Evolutionary conservation across 2,113 vertebrate genomes (phyloP), one percentile per base, ranked within the genome.

Genomic region (Abramis brama): DNA sequence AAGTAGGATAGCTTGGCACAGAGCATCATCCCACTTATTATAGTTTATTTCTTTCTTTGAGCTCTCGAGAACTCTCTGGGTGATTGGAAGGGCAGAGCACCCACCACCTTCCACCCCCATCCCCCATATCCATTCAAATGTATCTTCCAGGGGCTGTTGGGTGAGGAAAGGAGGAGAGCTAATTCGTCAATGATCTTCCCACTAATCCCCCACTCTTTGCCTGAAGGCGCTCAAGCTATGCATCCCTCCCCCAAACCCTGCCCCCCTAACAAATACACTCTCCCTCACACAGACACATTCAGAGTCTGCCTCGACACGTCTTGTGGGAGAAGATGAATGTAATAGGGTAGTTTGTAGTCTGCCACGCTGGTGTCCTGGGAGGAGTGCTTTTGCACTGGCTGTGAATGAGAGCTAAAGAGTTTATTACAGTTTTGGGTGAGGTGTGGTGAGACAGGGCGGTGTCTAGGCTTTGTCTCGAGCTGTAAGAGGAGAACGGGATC

Each of bases 101-200:
- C 74, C 47, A 77, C 75, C 47, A 77, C n/a, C 9, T 52, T 86
- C 45, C 90, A 91, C 88, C 86, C 81, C 90, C 91, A 86, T 70
- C 90, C 84, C 85, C 89, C 30, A 43, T 73, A 39, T 87, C 74
- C 87, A 87, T 94, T 94, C 90, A 91, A 85, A 90, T 85, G 86
- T 89, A 91, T 93, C 90, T 94, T 79, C 74, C 83, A 80, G 60
- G 81, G 89, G 88, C 84, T 71, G 71, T 43, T 30, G 85, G 84
- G 88, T 47, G 81, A 84, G 47, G 88, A 86, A 88, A 80, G 82
- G 86, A 88, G 75, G 81, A 83, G 76, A 91, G 91, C 93, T 93
- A 94, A 93, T 95, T 95, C 94, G 91, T 95, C 94, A 94, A 91
- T 94, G 93, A 94, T 94, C 92, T 94, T 94, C 90, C 55, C 93